Conservation (phyloP, 2,113 vertebrate genomes). For the Pao palembangensis region DNA sequence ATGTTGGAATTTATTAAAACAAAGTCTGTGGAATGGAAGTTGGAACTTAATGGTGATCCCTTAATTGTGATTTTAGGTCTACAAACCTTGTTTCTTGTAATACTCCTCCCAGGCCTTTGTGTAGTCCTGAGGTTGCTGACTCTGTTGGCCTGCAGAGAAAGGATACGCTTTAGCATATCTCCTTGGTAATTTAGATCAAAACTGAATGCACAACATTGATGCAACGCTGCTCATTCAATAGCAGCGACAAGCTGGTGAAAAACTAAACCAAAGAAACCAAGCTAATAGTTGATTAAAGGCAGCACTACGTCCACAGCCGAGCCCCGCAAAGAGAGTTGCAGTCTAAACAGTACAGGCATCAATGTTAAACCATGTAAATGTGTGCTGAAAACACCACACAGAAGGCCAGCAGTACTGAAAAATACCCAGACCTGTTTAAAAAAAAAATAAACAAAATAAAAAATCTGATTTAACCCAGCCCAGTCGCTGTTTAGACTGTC, state of each 20-base stretch:
- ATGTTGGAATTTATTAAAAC: too few species aligned
- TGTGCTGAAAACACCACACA: slow-evolving; percentile 40
- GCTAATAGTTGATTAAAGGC: slow-evolving; percentile 38
- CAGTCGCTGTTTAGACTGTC: slow-evolving; percentile 68
- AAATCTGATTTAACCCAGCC: slow-evolving; percentile 37
- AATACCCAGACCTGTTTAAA: slow-evolving; percentile 41
- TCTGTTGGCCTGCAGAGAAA: slow-evolving; percentile 75
- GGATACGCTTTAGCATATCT: slow-evolving; percentile 14
- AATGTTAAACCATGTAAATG: slow-evolving; percentile 45
- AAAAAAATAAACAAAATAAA: slow-evolving; percentile 5
- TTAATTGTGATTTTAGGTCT: not conserved
- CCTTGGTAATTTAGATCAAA: not conserved
- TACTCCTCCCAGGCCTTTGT: slow-evolving; percentile 83
- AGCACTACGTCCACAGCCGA: slow-evolving; percentile 49
- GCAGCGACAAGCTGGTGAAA: slow-evolving; percentile 12
- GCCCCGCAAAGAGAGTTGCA: slow-evolving; percentile 57
- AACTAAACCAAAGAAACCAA: slow-evolving; percentile 24
- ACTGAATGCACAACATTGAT: not conserved
- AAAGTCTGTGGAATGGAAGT: too few species aligned
- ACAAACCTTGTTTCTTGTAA: slow-evolving; percentile 82
- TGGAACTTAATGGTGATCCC: too few species aligned
- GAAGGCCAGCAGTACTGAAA: slow-evolving; percentile 36
- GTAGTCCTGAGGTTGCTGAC: slow-evolving; percentile 80
- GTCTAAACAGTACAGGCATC: slow-evolving; percentile 71
- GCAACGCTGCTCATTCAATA: slow-evolving; percentile 25